These are phyloP conservation scores for Emydura subglobosa DNA, from an alignment of 2,113 vertebrate genomes.

Conservation along the genomic window DNA sequence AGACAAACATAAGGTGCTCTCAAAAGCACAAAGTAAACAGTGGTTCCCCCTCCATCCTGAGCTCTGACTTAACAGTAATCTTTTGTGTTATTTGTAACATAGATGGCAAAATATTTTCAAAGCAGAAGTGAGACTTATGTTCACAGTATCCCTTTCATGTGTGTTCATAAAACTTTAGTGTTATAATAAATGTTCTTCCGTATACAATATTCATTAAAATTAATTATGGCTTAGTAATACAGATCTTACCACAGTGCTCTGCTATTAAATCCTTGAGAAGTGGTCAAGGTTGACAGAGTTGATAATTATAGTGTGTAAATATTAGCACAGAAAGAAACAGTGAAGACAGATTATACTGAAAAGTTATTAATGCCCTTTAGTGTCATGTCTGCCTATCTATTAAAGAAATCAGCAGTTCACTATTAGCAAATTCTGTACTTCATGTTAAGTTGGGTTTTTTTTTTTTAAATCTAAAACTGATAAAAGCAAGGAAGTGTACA, in stretches of 20 bases:
- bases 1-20: not conserved
- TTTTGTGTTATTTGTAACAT: not conserved
- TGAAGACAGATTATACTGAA: not conserved
- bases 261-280: not conserved
- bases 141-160: not conserved
- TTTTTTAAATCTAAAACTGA: not conserved
- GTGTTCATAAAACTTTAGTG: not conserved
- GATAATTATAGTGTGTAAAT: not conserved
- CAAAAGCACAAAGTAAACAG: not conserved
- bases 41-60: not conserved
- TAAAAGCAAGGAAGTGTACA: not conserved
- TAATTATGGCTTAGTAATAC: not conserved
- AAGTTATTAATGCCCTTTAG: not conserved
- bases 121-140: not conserved
- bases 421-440: not conserved
- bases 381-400: not conserved
- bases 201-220: not conserved
- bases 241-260: not conserved
- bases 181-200: not conserved
- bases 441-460: not conserved
- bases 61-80: not conserved
- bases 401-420: not conserved
- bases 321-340: not conserved
- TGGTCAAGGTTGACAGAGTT: not conserved
- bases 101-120: not conserved